phyloP scores from a whole-genome alignment of 2,797 vertebrate genomes.

The Remorina albescens region DNA sequence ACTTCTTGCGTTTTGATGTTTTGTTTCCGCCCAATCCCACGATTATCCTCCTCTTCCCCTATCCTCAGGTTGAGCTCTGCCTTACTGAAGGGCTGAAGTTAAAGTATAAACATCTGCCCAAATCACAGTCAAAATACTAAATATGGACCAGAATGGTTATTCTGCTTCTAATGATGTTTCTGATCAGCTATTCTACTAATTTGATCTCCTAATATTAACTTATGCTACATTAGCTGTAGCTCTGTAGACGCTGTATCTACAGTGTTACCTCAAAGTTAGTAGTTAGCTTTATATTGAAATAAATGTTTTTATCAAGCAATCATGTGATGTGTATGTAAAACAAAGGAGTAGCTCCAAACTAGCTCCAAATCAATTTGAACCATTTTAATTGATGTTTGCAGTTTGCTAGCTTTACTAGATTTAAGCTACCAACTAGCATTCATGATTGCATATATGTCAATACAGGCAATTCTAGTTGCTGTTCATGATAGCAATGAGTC shows the following conservation, averaged over 20 bases:
- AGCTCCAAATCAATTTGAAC: no score
- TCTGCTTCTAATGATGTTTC: neutral
- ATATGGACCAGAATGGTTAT: slow-evolving; percentile 1
- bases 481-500: neutral
- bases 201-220: neutral
- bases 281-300: no score
- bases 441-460: neutral
- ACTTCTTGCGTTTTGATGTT: slow-evolving; percentile 39
- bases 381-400: no score
- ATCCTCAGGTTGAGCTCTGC: slow-evolving; percentile 52
- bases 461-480: no score
- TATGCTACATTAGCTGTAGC: slow-evolving; percentile 1
- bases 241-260: neutral
- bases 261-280: neutral
- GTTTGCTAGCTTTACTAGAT: neutral
- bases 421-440: neutral
- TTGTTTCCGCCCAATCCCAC: slow-evolving; percentile 17
- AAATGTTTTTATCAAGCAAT: no score
- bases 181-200: neutral
- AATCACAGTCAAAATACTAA: neutral
- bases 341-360: neutral
- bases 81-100: slow-evolving; percentile 20
- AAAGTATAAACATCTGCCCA: slow-evolving; percentile 33
- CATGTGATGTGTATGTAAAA: no score
- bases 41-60: neutral